Conservation (phyloP, 2,797 vertebrate species). For the Gobio occitaniae region DNA sequence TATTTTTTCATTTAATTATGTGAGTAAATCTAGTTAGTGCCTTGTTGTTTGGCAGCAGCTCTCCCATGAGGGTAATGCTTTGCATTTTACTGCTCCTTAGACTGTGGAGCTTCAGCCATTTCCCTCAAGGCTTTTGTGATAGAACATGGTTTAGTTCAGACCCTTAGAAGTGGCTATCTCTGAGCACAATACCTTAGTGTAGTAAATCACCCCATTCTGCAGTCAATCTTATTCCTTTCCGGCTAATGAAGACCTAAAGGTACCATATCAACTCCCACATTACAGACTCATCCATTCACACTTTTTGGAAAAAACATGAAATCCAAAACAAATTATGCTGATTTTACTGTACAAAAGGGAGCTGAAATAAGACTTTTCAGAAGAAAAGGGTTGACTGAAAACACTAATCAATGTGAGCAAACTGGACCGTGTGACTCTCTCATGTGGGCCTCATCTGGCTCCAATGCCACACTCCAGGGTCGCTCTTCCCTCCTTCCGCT, state of each 20-base stretch:
- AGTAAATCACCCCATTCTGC: not conserved
- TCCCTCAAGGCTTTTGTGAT: slow-evolving; percentile 28
- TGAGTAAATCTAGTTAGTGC: slow-evolving; percentile 49
- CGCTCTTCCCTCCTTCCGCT: slow-evolving; percentile 1
- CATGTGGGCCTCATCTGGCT: not conserved
- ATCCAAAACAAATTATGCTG: not conserved
- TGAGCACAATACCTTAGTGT: not conserved
- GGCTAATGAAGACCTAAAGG: slow-evolving; percentile 38
- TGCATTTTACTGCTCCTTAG: slow-evolving; percentile 40
- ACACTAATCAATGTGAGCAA: not conserved
- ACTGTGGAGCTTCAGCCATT: slow-evolving; percentile 27
- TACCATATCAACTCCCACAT: slow-evolving; percentile 22
- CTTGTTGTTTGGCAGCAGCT: slow-evolving; percentile 29
- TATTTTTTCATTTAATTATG: slow-evolving; percentile 59
- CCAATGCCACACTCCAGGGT: not conserved
- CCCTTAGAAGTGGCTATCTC: slow-evolving; percentile 26
- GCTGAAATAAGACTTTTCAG: not conserved
- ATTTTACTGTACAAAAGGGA: not conserved
- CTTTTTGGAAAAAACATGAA: slow-evolving; percentile 14
- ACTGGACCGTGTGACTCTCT: not conserved
- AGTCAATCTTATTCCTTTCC: slow-evolving; percentile 14
- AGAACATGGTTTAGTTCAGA: slow-evolving; percentile 35
- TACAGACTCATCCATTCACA: slow-evolving; percentile 19
- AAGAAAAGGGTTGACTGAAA: not conserved
- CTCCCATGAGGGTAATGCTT: slow-evolving; percentile 50